These are phyloP conservation scores for Batillaria attramentaria DNA, from an alignment of 1,140 invertebrate species.

Conservation along the genomic window DNA sequence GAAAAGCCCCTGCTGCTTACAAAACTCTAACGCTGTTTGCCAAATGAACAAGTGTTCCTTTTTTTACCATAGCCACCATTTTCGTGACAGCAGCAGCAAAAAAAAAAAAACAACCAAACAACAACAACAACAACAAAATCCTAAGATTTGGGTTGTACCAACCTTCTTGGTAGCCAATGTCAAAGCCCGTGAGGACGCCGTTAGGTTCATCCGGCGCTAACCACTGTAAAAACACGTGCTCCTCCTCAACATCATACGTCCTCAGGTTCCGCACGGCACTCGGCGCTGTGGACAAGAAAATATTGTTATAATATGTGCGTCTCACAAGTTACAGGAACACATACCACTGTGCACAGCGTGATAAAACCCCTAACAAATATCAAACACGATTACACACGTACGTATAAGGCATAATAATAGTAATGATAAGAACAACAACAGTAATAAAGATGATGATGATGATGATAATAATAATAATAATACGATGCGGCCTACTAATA, in stretches of 20 bases:
- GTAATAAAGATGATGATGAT: slow-evolving; percentile 18
- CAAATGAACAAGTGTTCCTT: too few relatives aligned
- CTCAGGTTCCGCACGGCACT: slow-evolving; percentile 89
- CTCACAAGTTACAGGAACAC: too few relatives aligned
- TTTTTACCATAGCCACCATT: too few relatives aligned
- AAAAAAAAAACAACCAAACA: neutral
- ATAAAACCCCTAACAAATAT: too few relatives aligned
- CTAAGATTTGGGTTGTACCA: neutral
- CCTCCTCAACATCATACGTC: slow-evolving; percentile 89
- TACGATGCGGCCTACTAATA: too few relatives aligned
- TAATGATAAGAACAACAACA: slow-evolving; percentile 13
- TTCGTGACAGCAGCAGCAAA: neutral
- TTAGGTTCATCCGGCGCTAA: slow-evolving; percentile 93
- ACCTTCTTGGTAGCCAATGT: slow-evolving; percentile 91
- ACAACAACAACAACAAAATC: neutral
- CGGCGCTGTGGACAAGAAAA: too few relatives aligned
- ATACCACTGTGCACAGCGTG: too few relatives aligned
- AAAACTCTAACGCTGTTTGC: too few relatives aligned
- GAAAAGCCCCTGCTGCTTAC: too few relatives aligned
- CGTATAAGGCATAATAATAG: neutral
- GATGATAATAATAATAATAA: slow-evolving; percentile 22
- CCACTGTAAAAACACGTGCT: slow-evolving; percentile 91
- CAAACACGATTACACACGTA: too few relatives aligned
- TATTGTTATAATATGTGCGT: too few relatives aligned
- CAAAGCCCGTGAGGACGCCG: slow-evolving; percentile 93